Conservation (phyloP, 2,797 vertebrate species). For the Salarias fasciatus region DNA sequence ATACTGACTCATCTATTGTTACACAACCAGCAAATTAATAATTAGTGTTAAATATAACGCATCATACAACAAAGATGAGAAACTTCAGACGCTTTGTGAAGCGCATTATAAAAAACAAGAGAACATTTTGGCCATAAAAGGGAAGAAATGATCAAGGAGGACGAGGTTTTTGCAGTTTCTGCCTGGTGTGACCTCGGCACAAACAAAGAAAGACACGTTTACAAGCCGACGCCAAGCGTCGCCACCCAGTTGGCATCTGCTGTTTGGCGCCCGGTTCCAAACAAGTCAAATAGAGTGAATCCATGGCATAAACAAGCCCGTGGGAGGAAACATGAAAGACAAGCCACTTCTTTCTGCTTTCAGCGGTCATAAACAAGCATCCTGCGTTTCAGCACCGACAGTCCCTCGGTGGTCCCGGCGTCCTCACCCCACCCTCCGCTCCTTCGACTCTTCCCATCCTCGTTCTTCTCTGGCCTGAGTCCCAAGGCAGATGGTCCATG, state of each 20-base stretch:
- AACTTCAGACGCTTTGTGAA: too few species aligned
- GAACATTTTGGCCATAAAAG: not conserved
- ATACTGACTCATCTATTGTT: too few species aligned
- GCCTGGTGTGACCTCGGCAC: slow-evolving; percentile 45
- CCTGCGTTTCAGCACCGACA: slow-evolving; percentile 37
- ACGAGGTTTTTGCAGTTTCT: slow-evolving; percentile 7
- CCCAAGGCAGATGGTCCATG: slow-evolving; percentile 75
- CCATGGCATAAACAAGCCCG: slow-evolving; percentile 66
- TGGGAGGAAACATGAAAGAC: slow-evolving; percentile 56
- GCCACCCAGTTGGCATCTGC: slow-evolving; percentile 47
- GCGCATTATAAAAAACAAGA: too few species aligned
- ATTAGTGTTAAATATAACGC: too few species aligned
- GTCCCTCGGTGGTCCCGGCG: not conserved
- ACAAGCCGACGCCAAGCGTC: slow-evolving; percentile 36
- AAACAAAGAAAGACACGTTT: slow-evolving; percentile 35
- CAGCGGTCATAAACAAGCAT: slow-evolving; percentile 58
- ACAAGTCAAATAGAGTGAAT: slow-evolving; percentile 57
- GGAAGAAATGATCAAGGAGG: slow-evolving; percentile 3
- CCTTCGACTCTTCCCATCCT: slow-evolving; percentile 30
- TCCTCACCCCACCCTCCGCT: slow-evolving; percentile 26
- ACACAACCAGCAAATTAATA: too few species aligned
- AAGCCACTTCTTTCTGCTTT: slow-evolving; percentile 53
- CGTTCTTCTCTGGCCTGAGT: slow-evolving; percentile 67
- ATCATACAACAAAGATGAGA: too few species aligned
- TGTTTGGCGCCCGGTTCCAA: slow-evolving; percentile 48